Evolutionary conservation across 2,797 vertebrate genomes (phyloP).

Genomic region (Natrix natrix): DNA sequence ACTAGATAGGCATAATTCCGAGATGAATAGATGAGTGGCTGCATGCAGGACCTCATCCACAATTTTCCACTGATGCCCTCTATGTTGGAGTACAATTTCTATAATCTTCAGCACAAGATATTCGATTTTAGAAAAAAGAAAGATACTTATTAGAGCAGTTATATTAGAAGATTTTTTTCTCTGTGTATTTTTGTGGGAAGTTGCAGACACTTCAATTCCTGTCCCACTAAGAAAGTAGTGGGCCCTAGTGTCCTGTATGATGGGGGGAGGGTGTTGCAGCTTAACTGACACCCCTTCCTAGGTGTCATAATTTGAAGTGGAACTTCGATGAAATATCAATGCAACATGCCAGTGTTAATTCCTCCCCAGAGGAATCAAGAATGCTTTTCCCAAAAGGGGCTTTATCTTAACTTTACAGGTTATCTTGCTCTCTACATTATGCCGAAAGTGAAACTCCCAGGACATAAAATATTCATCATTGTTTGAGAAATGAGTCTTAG

Average conservation of each 20-base stretch:
- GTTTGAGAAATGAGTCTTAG: conserved; percentile 11
- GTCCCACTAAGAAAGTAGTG: not conserved
- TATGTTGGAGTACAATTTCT: not conserved
- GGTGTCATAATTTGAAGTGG: not conserved
- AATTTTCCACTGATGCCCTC: not conserved
- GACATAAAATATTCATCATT: conserved; percentile 26
- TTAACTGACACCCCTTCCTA: not conserved
- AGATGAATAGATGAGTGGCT: not conserved
- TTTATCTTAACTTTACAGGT: conserved; percentile 10
- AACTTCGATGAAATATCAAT: not conserved
- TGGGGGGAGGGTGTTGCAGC: not conserved
- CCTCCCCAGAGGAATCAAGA: not conserved
- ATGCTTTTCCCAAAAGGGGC: not conserved
- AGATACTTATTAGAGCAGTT: not conserved
- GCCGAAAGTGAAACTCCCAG: conserved; percentile 1
- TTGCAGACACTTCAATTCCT: not conserved
- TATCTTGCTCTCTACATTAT: conserved; percentile 16
- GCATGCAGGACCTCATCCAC: not conserved
- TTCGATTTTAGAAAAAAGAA: not conserved
- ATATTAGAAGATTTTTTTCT: not conserved
- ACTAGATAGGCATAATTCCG: not conserved
- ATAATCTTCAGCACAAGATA: not conserved
- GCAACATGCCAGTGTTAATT: not conserved
- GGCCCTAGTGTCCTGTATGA: not conserved
- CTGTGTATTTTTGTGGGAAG: not conserved